phyloP scores from a whole-genome alignment of 1,140 invertebrate genomes.

The Sycophila sp. region DNA sequence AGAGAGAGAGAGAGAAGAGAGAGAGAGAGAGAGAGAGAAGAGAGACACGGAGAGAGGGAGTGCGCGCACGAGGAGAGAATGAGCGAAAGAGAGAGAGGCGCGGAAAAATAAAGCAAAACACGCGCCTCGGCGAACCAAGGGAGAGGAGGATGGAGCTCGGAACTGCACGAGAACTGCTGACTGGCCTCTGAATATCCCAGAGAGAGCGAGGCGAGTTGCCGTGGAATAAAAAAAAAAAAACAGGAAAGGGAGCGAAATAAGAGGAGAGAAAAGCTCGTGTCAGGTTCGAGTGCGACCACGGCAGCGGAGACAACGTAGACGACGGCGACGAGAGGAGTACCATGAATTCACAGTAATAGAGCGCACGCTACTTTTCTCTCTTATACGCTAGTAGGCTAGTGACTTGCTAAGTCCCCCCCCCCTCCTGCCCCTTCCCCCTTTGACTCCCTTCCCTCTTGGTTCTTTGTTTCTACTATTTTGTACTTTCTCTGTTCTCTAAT shows the following conservation, averaged over 20 bases:
- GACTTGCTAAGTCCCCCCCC: not conserved
- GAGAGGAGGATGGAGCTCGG: constrained; percentile 9
- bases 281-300: not conserved
- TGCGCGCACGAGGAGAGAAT: no score
- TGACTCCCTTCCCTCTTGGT: not conserved
- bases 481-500: constrained; percentile 22
- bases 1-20: constrained; percentile 39
- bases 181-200: not conserved
- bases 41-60: constrained; percentile 27
- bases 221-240: not conserved
- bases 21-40: not conserved
- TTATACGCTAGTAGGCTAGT: not conserved
- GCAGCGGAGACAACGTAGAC: not conserved
- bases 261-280: not conserved
- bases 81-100: not conserved
- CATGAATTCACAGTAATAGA: constrained; percentile 28
- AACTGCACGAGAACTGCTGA: constrained; percentile 4
- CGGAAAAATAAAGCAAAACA: constrained; percentile 41
- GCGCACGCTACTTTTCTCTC: not conserved
- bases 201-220: not conserved
- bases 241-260: not conserved
- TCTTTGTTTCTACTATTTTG: constrained; percentile 30
- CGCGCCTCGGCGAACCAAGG: not conserved
- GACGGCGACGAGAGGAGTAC: not conserved
- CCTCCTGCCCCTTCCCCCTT: not conserved